Evolutionary conservation across 2,888 invertebrate genomes (phyloP).

Genomic region (Agrochola litura): DNA sequence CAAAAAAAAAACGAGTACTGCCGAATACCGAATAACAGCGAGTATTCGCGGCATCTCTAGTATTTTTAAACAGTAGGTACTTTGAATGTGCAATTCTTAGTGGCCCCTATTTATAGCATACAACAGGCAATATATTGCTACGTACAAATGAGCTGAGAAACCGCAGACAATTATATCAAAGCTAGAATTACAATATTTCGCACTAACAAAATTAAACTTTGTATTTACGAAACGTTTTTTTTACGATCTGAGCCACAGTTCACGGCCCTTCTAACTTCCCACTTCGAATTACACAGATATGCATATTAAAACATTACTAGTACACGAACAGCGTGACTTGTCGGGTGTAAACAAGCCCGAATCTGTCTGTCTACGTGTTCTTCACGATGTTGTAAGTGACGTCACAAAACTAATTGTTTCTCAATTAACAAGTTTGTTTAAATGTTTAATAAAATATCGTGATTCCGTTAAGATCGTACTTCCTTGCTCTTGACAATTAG

Average conservation of each 20-base stretch:
- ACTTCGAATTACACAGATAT: constrained; percentile 53
- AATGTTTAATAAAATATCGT: constrained; percentile 45
- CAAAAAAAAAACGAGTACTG: too few relatives aligned
- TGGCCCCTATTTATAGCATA: too few relatives aligned
- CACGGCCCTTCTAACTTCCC: constrained; percentile 61
- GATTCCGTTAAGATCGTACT: constrained; percentile 44
- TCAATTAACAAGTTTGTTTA: constrained; percentile 48
- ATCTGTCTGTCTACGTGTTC: constrained; percentile 20
- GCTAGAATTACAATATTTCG: constrained; percentile 26
- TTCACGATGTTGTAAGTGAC: constrained; percentile 39
- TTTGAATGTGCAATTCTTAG: too few relatives aligned
- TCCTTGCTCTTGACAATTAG: constrained; percentile 43
- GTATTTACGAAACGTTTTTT: not conserved
- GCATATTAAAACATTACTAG: constrained; percentile 46
- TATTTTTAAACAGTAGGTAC: too few relatives aligned
- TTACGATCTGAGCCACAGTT: constrained; percentile 39
- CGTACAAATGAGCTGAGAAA: not conserved
- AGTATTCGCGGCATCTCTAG: too few relatives aligned
- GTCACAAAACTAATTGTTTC: constrained; percentile 52
- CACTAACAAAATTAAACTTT: constrained; percentile 12
- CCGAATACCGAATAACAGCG: too few relatives aligned
- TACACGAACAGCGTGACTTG: constrained; percentile 60
- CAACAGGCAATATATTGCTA: too few relatives aligned
- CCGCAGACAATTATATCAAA: not conserved
- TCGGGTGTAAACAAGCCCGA: constrained; percentile 3